Conservation (phyloP, 1,140 invertebrate genomes). For the Ostrea edulis region DNA sequence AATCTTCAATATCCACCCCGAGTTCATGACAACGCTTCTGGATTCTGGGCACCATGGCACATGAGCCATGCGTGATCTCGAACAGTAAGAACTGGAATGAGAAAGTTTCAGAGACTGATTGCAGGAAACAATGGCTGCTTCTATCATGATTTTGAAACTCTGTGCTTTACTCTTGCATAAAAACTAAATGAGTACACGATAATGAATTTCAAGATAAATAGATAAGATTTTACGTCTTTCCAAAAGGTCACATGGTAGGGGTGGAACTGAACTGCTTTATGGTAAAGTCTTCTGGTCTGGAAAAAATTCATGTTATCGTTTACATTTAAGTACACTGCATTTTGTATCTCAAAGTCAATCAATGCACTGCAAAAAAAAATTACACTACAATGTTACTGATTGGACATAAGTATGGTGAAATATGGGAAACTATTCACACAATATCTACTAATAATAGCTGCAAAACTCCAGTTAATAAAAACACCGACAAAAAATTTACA, state of each 20-base stretch:
- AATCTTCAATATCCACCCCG: conserved; percentile 63
- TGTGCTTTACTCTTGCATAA: too few species aligned
- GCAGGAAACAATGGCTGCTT: not conserved
- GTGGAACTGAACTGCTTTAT: conserved; percentile 63
- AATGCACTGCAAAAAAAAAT: not conserved
- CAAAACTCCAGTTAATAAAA: too few species aligned
- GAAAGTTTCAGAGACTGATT: not conserved
- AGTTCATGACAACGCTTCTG: conserved; percentile 56
- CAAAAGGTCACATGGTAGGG: conserved; percentile 67
- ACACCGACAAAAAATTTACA: not conserved
- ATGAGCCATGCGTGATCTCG: conserved; percentile 62
- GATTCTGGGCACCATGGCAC: conserved; percentile 54
- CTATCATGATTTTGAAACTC: not conserved
- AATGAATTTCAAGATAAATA: conserved; percentile 20
- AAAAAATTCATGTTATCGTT: conserved; percentile 48
- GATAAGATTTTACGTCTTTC: conserved; percentile 73
- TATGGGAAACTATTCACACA: too few species aligned
- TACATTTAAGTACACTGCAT: not conserved
- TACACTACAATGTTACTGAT: too few species aligned
- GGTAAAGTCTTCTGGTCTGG: conserved; percentile 65
- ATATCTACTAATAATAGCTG: too few species aligned
- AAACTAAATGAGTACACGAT: too few species aligned
- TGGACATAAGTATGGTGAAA: not conserved
- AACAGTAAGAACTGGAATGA: conserved; percentile 67
- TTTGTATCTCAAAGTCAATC: not conserved